Conservation (phyloP, 2,888 invertebrate genomes). For the Choristoneura rosaceana region DNA sequence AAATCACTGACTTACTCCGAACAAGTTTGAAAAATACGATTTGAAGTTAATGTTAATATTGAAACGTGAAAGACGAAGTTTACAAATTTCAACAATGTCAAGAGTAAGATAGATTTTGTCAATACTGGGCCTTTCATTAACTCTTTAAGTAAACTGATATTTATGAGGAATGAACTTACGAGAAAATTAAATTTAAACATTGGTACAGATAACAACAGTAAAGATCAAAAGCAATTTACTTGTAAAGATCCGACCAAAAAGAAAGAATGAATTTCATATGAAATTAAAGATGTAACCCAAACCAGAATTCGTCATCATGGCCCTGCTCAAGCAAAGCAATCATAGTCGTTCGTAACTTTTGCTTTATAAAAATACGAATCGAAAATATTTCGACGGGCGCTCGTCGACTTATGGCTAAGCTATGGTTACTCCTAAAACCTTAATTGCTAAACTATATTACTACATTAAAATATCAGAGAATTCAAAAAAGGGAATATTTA, state of each 20-base stretch:
- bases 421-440: slow-evolving; percentile 78
- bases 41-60: slow-evolving; percentile 23
- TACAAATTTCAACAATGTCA: slow-evolving; percentile 48
- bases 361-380: slow-evolving; percentile 85
- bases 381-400: slow-evolving; percentile 83
- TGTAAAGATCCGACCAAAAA: neutral
- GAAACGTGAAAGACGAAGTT: slow-evolving; percentile 25
- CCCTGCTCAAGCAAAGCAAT: slow-evolving; percentile 84
- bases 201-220: neutral
- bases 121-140: slow-evolving; percentile 74
- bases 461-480: slow-evolving; percentile 85
- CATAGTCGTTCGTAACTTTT: slow-evolving; percentile 82
- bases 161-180: slow-evolving; percentile 10
- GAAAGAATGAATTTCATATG: neutral
- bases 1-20: slow-evolving; percentile 40
- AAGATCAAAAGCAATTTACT: neutral
- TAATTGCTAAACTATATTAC: slow-evolving; percentile 73
- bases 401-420: slow-evolving; percentile 81
- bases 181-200: neutral
- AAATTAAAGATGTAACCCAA: slow-evolving; percentile 23
- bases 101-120: slow-evolving; percentile 61
- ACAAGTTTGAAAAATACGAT: slow-evolving; percentile 39
- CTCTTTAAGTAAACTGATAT: slow-evolving; percentile 48
- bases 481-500: slow-evolving; percentile 84
- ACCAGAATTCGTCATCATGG: slow-evolving; percentile 61